phyloP scores from a whole-genome alignment of 2,888 invertebrate species.

The Andrena chrysosceles region DNA sequence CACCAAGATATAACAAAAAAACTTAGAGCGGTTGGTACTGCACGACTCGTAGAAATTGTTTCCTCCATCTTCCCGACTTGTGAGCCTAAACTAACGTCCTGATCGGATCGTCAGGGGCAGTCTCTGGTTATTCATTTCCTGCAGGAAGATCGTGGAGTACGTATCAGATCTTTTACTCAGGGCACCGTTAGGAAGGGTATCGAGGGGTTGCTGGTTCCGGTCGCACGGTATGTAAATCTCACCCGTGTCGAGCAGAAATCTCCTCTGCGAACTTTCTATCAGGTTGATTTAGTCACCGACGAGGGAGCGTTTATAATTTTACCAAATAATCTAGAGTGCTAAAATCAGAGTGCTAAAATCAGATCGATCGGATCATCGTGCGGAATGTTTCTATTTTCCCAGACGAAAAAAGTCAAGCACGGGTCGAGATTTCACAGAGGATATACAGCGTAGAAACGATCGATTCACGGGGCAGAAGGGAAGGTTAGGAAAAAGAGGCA shows the following conservation, averaged over 20 bases:
- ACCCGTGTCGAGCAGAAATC: slow-evolving; percentile 3
- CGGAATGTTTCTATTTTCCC: not conserved
- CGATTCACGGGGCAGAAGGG: not conserved
- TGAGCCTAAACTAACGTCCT: not conserved
- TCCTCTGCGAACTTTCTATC: not conserved
- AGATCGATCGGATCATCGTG: not conserved
- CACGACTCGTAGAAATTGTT: too few relatives aligned
- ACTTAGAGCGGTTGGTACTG: too few relatives aligned
- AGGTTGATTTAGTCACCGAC: not conserved
- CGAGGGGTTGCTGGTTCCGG: slow-evolving; percentile 40
- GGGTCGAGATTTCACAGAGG: slow-evolving; percentile 9
- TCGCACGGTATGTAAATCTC: slow-evolving; percentile 53
- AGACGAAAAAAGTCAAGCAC: not conserved
- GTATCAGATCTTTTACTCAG: slow-evolving; percentile 17
- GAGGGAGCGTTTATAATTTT: not conserved
- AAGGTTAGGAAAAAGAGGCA: not conserved
- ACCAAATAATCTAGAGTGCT: not conserved
- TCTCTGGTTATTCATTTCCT: slow-evolving; percentile 36
- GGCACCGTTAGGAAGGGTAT: slow-evolving; percentile 24
- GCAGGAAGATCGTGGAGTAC: slow-evolving; percentile 15
- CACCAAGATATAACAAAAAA: too few relatives aligned
- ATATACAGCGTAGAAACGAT: slow-evolving; percentile 12
- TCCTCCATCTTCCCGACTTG: not conserved
- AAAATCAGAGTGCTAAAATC: not conserved
- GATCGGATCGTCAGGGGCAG: not conserved